Percentiles rank a stretch among this genome's conserved stretches.
phyloP scores from a whole-genome alignment of 2,113 vertebrate genomes.

The Nerophis lumbriciformis region DNA sequence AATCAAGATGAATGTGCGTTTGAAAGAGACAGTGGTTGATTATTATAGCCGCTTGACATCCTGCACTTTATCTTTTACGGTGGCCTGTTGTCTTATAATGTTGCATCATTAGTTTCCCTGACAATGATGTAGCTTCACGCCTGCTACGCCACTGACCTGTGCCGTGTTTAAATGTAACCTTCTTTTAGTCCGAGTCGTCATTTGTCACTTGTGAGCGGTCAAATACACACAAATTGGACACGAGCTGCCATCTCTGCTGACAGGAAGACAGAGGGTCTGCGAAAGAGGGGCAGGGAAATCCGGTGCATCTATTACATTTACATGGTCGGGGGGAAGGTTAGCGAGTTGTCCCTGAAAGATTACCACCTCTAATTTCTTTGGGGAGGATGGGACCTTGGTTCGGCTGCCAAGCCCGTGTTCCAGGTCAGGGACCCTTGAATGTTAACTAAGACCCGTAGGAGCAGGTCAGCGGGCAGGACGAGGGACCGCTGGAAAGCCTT shows the following conservation, averaged over 20 bases:
- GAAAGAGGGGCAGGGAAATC: slow-evolving; percentile 54
- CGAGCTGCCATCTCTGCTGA: slow-evolving; percentile 49
- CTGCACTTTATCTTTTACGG: slow-evolving; percentile 67
- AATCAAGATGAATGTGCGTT: slow-evolving; percentile 75
- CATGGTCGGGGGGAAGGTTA: slow-evolving; percentile 73
- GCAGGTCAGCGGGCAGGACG: slow-evolving; percentile 69
- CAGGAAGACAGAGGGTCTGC: slow-evolving; percentile 53
- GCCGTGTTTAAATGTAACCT: slow-evolving; percentile 78
- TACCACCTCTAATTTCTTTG: slow-evolving; percentile 78
- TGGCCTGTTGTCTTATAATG: slow-evolving; percentile 74
- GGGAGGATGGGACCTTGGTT: slow-evolving; percentile 74
- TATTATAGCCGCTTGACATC: slow-evolving; percentile 55
- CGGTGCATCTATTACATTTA: slow-evolving; percentile 70
- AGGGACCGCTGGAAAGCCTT: slow-evolving; percentile 60
- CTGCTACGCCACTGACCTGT: slow-evolving; percentile 69
- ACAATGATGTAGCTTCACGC: slow-evolving; percentile 77
- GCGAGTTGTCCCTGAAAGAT: slow-evolving; percentile 70
- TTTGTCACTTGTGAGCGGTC: slow-evolving; percentile 73
- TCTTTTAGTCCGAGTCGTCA: slow-evolving; percentile 64
- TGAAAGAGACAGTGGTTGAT: slow-evolving; percentile 65
- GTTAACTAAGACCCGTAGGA: slow-evolving; percentile 78
- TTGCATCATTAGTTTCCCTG: slow-evolving; percentile 77
- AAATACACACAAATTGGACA: slow-evolving; percentile 68
- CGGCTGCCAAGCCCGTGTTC: slow-evolving; percentile 69
- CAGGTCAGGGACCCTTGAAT: slow-evolving; percentile 72